Evolutionary conservation across 1,140 invertebrate genomes (phyloP), one percentile per base, ranked within the genome.

Genomic region (Drosophila ironensis): DNA sequence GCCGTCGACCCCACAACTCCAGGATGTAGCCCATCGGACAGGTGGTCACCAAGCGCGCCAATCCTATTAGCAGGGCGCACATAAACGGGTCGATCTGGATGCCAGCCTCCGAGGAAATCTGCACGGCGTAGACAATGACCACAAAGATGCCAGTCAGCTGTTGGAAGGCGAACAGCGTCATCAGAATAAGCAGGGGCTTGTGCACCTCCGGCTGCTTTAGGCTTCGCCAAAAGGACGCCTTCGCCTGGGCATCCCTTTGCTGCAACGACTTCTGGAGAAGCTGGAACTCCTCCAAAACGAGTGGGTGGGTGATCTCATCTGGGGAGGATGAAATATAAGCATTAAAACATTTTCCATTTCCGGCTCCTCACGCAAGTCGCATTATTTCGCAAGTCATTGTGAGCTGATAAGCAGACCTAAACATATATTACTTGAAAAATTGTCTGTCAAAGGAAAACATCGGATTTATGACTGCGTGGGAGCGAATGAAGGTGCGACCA

Each of bases 81-180:
- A 94, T 51, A 40, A 93, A 93, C 0, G 91, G 90, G 75, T 94
- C 92, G 1, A 93, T 91, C 2, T 78, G 82, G 2, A 93, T 90
- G 1, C 92, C 92, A 1, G 93, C 92, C 24, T 93, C 92, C 4
- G 54, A 59, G 0, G 93, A 92, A 68, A 97, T 91, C 91, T 95
- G 88, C 12, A 93, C 91, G 0, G 95, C 93, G 68, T 96, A 96
- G 54, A 95, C 96, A 25, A 96, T 92, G 2, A 95, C 91, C 3
- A 95, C 94, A 69, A 95, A 96, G 14, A 94, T 92, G 0, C 96
- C 96, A 1, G 93, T 93, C 37, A 96, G 93, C 84, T 96, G 95
- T 87, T 96, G 95, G 75, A 96, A 94, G 64, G 94, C 92, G 89
- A 97, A 95, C 48, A 94, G 93, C 0, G 88, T 88, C 11, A 94